phyloP scores from a whole-genome alignment of 2,113 vertebrate genomes.

The Fulica atra region DNA sequence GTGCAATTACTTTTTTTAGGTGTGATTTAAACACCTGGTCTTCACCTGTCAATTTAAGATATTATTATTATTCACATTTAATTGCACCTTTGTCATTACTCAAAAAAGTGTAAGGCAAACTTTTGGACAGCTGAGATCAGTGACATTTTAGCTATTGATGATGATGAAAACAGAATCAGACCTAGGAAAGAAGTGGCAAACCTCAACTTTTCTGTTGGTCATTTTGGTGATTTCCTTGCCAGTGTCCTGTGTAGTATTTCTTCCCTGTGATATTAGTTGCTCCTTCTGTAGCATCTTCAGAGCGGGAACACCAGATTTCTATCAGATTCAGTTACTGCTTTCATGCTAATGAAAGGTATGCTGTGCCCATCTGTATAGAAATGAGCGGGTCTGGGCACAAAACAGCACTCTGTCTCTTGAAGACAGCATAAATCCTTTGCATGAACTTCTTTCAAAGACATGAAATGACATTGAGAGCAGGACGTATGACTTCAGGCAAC shows the following conservation, averaged over 20 bases:
- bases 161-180: neutral
- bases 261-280: neutral
- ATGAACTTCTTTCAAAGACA: neutral
- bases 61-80: neutral
- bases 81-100: neutral
- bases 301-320: constrained; percentile 7
- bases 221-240: neutral
- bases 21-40: neutral
- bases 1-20: neutral
- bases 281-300: constrained; percentile 3
- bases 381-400: neutral
- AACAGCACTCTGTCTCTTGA: neutral
- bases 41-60: neutral
- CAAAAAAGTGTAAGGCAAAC: neutral
- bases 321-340: constrained; percentile 11
- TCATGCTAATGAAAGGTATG: neutral
- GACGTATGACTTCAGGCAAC: neutral
- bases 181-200: neutral
- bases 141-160: neutral
- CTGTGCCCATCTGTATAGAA: neutral
- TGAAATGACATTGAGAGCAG: neutral
- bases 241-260: neutral
- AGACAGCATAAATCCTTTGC: neutral
- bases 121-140: neutral
- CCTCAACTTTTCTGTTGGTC: neutral